phyloP scores from a whole-genome alignment of 1,140 invertebrate species.

The Bombus polaris region DNA sequence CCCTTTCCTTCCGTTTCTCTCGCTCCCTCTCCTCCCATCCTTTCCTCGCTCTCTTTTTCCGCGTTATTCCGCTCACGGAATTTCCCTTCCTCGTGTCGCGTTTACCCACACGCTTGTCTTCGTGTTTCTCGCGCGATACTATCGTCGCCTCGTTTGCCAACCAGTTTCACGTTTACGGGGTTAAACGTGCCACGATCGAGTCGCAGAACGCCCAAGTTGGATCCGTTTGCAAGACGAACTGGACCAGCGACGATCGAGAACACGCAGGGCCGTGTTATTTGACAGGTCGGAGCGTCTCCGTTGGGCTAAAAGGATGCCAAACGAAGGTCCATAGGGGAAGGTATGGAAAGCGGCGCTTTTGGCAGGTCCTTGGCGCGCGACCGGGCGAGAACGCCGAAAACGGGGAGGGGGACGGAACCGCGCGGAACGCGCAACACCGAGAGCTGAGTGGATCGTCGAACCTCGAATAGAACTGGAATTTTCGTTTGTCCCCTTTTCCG shows the following conservation, averaged over 20 bases:
- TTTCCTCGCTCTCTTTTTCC: slow-evolving; percentile 50
- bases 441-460: slow-evolving; percentile 29
- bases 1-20: slow-evolving; percentile 57
- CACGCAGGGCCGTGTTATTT: no score
- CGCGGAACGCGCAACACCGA: not conserved
- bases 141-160: not conserved
- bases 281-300: no score
- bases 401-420: not conserved
- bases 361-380: slow-evolving; percentile 34
- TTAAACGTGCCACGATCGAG: no score
- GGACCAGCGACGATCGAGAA: no score
- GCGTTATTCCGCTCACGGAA: slow-evolving; percentile 63
- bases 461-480: slow-evolving; percentile 50
- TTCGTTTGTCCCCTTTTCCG: slow-evolving; percentile 57
- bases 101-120: slow-evolving; percentile 25
- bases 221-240: no score
- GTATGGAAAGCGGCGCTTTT: slow-evolving; percentile 19
- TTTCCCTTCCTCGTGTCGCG: slow-evolving; percentile 58
- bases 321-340: not conserved
- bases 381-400: slow-evolving; percentile 13
- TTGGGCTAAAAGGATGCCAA: not conserved
- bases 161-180: no score
- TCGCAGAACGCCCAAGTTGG: no score
- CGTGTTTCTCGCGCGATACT: slow-evolving; percentile 45
- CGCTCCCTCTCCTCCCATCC: slow-evolving; percentile 45